Evolutionary conservation across 2,113 vertebrate species (phyloP).

Genomic region (Callopanchax toddi): DNA sequence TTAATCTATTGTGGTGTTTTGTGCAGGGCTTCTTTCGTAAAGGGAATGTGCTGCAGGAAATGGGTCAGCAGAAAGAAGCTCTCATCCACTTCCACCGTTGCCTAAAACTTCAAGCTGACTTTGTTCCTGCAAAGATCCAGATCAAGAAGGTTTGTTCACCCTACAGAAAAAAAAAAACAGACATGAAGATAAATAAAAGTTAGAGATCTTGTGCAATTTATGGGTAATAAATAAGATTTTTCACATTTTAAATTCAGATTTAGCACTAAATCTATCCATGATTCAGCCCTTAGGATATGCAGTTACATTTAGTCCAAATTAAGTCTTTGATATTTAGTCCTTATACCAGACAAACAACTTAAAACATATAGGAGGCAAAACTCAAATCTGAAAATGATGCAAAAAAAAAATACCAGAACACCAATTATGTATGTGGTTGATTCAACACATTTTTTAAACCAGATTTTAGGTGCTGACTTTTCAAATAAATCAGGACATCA

Average conservation of each 20-base stretch:
- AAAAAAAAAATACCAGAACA: not conserved
- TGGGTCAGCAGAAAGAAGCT: conserved; percentile 82
- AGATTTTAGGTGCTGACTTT: too few species aligned
- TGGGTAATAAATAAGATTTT: not conserved
- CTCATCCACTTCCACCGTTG: conserved; percentile 83
- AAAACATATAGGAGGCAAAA: not conserved
- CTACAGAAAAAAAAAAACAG: not conserved
- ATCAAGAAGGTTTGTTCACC: conserved; percentile 75
- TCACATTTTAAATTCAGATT: too few species aligned
- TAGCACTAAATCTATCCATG: not conserved
- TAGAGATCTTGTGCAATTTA: not conserved
- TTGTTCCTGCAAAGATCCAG: conserved; percentile 77
- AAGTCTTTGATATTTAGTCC: not conserved
- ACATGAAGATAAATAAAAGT: not conserved
- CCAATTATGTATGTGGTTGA: too few species aligned
- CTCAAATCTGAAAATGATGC: not conserved
- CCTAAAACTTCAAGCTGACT: conserved; percentile 81
- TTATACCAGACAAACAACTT: not conserved
- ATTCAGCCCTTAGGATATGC: not conserved
- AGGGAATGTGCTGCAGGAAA: conserved; percentile 85
- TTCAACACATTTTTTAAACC: too few species aligned
- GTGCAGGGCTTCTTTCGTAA: conserved; percentile 85
- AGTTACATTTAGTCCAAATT: not conserved
- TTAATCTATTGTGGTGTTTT: conserved; percentile 21
- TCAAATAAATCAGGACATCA: too few species aligned